A percentile compares a stretch with the other conserved stretches of the same genome.
These are phyloP conservation scores for Choloepus didactylus DNA, from an alignment of 2,797 vertebrate species.

Conservation along the genomic window DNA sequence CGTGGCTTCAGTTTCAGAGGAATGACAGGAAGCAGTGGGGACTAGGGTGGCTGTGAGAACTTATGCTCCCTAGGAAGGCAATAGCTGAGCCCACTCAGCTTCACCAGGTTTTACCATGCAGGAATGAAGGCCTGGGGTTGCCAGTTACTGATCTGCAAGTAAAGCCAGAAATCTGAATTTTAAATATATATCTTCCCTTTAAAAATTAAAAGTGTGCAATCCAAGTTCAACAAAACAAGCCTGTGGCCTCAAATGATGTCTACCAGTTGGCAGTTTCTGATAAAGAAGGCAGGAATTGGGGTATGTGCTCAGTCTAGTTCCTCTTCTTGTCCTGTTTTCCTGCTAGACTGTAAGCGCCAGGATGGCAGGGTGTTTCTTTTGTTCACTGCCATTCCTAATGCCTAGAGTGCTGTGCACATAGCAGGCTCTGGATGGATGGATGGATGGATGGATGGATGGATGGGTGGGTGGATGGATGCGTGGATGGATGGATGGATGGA, in stretches of 20 bases:
- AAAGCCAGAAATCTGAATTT: neutral
- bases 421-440: neutral
- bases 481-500: neutral
- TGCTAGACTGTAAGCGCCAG: neutral
- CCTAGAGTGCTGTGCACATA: neutral
- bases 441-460: neutral
- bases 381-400: neutral
- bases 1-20: neutral
- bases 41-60: neutral
- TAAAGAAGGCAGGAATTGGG: neutral
- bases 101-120: neutral
- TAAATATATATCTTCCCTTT: slow-evolving; percentile 13
- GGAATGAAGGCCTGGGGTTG: neutral
- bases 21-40: neutral
- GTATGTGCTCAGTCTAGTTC: neutral
- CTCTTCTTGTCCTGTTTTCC: neutral
- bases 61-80: neutral
- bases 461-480: neutral
- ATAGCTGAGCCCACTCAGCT: neutral
- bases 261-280: neutral
- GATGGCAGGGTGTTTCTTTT: neutral
- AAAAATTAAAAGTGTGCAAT: slow-evolving; percentile 11
- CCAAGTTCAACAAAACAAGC: neutral
- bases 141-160: neutral
- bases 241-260: neutral